Base-by-base conservation (phyloP, 1,140 invertebrate species). In the Zaprionus davidi region DNA sequence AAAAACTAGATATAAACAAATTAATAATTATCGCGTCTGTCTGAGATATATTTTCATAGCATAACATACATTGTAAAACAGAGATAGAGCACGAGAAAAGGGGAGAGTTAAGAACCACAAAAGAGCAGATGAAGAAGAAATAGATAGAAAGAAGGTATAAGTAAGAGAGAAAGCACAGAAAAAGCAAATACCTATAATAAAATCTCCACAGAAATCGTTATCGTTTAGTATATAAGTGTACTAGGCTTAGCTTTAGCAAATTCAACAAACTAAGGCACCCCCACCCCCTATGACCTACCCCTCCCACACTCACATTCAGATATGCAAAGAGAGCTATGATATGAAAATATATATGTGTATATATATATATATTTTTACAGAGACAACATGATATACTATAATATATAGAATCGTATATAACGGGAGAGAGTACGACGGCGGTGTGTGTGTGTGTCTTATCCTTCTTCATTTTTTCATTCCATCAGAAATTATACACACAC, bases 171-270 rank as follows among this genome's bases (percentile, higher is more conserved):
- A 24, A 7, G 46, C 20, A 24, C 7, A 51, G 44, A 20, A 17
- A 26, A 26, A 13, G 46, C 20, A 66, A 53, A 53, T 20, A 22
- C 71, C 70, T 56, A 28, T 60, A 74, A 73, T 46, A 28, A 65
- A 77, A 63, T 56, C 81, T 69, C 75, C 66, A 72, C 72, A 38
- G 71, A 79, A 76, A 59, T 67, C 67, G 76, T 78, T 79, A 76
- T 71, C 56, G 64, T 69, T 64, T 81, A 84, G 65, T 51, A 51
- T 74, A 17, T 68, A 77, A 59, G 65, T 79, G 73, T 79, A 83
- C 67, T 80, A 88, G 83, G 80, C 68, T 75, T 88, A 88, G 80
- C 74, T 78, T 78, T 60, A 76, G 55, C 59, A 55, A 59, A 86
- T 79, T 66, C 22, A 55, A 71, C 51, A 69, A 41, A 49, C 24